Evolutionary conservation across 2,888 invertebrate species (phyloP), one percentile per base, ranked within the genome.

Genomic region (Ariolimax columbianus): DNA sequence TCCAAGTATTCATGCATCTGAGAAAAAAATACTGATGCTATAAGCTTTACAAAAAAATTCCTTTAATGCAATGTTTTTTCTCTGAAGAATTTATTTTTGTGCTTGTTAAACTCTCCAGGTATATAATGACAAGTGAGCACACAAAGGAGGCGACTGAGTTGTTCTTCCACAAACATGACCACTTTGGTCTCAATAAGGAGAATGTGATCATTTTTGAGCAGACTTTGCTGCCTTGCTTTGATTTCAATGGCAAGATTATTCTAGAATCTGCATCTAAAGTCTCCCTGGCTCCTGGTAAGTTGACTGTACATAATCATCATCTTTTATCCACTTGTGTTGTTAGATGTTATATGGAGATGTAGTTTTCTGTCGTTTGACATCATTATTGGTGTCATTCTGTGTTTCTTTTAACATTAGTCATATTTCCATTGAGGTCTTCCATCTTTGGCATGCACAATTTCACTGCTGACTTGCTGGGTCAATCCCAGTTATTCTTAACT

Each of bases 121-220:
- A 99, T 90, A 98, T 99, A 59, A 98, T 99, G 98, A 99, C 99
- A 0, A 99, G 99, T 78, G 98, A 98, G 90, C 97, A 97, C 89
- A 99, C 99, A 0, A 96, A 97, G 93, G 96, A 96, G 86, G 96
- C 97, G 0, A 99, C 99, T 0, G 94, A 96, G 33, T 96, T 96
- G 1, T 99, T 96, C 93, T 97, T 99, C 91, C 95, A 95, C 90
- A 95, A 95, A 51, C 96, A 98, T 92, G 95, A 96, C 70, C 97
- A 96, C 93, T 99, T 99, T 92, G 98, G 98, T 33, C 94, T 99
- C 75, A 95, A 96, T 82, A 95, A 96, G 89, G 96, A 97, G 36
- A 96, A 99, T 93, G 95, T 99, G 66, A 95, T 96, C 9, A 96
- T 98, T 87, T 99, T 99, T 92, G 96, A 98, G 91, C 99, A 99